Evolutionary conservation across 2,888 invertebrate genomes (phyloP), one percentile per base, ranked within the genome.

Genomic region (Ectemnius cavifrons): DNA sequence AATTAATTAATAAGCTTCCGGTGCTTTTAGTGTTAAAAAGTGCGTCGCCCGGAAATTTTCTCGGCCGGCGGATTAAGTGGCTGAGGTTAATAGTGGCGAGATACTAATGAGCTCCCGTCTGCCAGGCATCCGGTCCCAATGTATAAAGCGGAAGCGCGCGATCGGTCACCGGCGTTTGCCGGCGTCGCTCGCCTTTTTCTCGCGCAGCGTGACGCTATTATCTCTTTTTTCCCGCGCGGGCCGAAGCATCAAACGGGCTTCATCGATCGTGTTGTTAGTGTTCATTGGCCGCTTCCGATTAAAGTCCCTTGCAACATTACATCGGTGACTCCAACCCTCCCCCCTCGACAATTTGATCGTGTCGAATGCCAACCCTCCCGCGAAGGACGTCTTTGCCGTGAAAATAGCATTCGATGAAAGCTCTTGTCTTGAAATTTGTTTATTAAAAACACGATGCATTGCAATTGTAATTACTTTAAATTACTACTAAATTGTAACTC

Each of bases 81-180:
- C 78, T 64, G 74, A 69, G 77, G 72, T 76, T 78, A 83, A 79
- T 78, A 81, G 80, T 73, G 75, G 75, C 73, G 77, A 76, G 76
- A 73, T 69, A 82, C 79, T 79, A 82, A 83, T 74, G 78, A 81
- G 77, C 77, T 77, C 75, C 77, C 75, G 80, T 84, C 79, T 83
- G 75, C 46, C 64, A 59, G 76, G 77, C 81, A 80, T 84, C 79
- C 83, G 75, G 78, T 76, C 78, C 71, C 73, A 11, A 37, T 37
- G 52, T 52, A 61, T 66, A 71, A 72, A 71, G 65, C 77, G 82
- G 80, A 84, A 80, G 78, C 64, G 56, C 71, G 52, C 52, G 59
- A 65, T 70, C 67, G 69, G n/a, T 20, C 46, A 18, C 20, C 8
- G 28, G 16, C 28, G 23, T 11, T 16, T 18, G 16, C 14, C 27